A percentile compares a stretch with the other conserved stretches of the same genome.
These are phyloP conservation scores for Sturmia bella DNA, from an alignment of 2,888 invertebrate species.

Conservation along the genomic window DNA sequence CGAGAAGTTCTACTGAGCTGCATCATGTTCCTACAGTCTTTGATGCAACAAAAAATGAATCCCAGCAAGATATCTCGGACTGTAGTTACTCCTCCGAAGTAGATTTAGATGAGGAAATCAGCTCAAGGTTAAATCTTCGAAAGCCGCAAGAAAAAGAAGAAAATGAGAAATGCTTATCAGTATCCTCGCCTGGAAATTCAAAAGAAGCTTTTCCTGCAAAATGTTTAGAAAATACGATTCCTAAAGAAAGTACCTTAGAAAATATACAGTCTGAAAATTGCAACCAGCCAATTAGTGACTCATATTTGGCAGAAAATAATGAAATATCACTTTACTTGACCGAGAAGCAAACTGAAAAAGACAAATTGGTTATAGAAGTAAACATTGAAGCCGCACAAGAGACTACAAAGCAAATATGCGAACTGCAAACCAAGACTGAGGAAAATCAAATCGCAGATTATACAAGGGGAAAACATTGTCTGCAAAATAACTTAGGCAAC, in stretches of 20 bases:
- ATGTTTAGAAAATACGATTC: background rate
- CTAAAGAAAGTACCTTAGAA: background rate
- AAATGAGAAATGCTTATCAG: background rate
- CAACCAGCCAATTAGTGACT: too few relatives aligned
- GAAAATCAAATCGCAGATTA: background rate
- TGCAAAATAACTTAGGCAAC: background rate
- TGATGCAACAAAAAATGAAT: too few relatives aligned
- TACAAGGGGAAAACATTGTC: background rate
- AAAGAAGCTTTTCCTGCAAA: background rate
- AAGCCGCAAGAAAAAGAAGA: background rate
- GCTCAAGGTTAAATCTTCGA: background rate
- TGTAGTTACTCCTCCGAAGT: background rate
- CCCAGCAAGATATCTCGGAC: background rate
- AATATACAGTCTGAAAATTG: too few relatives aligned
- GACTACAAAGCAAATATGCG: too few relatives aligned
- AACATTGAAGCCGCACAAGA: background rate
- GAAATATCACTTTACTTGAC: background rate
- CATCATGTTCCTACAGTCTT: too few relatives aligned
- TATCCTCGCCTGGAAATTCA: background rate
- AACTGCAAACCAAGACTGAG: too few relatives aligned
- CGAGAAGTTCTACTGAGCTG: background rate
- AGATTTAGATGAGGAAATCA: background rate
- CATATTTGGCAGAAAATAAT: background rate
- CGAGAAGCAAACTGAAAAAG: background rate
- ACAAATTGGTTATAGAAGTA: background rate